These are phyloP conservation scores for Ceratosolen solmsi DNA, from an alignment of 1,140 invertebrate species.

Conservation along the genomic window DNA sequence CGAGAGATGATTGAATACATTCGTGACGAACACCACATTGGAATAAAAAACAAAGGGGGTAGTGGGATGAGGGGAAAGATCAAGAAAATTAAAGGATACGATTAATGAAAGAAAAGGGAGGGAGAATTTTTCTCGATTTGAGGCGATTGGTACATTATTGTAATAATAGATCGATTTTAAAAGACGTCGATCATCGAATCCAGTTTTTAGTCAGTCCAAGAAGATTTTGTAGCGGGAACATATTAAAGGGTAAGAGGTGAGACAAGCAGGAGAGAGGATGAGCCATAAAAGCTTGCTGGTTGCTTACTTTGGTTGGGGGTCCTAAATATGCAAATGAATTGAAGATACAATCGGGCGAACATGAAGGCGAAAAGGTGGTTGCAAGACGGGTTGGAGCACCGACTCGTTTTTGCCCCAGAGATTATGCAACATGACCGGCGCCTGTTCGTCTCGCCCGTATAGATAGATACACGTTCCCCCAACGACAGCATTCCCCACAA, in stretches of 20 bases:
- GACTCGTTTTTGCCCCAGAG: slow-evolving; percentile 1
- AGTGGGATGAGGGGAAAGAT: too few relatives aligned
- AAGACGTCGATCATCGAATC: slow-evolving; percentile 53
- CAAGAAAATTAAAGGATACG: too few relatives aligned
- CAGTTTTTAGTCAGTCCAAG: slow-evolving; percentile 65
- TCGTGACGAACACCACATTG: too few relatives aligned
- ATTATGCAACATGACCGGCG: slow-evolving; percentile 38
- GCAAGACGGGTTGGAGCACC: neutral
- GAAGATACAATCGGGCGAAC: slow-evolving; percentile 66
- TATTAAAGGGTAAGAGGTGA: slow-evolving; percentile 56
- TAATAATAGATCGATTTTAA: too few relatives aligned
- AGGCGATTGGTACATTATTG: too few relatives aligned
- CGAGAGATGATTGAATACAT: too few relatives aligned
- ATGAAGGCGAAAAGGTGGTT: slow-evolving; percentile 64
- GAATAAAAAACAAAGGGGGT: too few relatives aligned
- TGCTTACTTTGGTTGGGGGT: slow-evolving; percentile 46
- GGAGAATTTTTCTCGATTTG: neutral
- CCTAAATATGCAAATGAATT: slow-evolving; percentile 70
- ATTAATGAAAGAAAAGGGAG: neutral
- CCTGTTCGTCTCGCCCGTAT: neutral
- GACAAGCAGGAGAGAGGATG: slow-evolving; percentile 55
- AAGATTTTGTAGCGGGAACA: slow-evolving; percentile 60
- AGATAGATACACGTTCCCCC: neutral
- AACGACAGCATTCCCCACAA: too few relatives aligned
- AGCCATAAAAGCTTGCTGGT: slow-evolving; percentile 48